Evolutionary conservation across 1,140 invertebrate genomes (phyloP).

Genomic region (Cydia pomonella): DNA sequence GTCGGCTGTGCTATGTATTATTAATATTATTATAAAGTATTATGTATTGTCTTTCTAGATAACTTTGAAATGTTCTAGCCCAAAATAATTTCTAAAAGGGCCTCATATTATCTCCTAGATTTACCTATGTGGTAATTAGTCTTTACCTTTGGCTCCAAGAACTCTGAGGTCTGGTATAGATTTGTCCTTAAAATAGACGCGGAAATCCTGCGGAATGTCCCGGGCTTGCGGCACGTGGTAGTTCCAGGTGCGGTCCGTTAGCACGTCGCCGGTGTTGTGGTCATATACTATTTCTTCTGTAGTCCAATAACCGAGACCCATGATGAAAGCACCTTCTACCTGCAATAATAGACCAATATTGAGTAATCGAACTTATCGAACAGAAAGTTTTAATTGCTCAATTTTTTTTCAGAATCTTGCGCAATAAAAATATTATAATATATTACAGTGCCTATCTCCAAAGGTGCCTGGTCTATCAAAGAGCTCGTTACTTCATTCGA

Average conservation of each 20-base stretch:
- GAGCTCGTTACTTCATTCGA: too few relatives aligned
- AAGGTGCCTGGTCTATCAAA: too few relatives aligned
- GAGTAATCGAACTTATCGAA: not conserved
- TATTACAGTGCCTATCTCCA: too few relatives aligned
- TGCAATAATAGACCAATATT: not conserved
- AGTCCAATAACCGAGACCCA: slow-evolving; percentile 90
- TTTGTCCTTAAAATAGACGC: slow-evolving; percentile 85
- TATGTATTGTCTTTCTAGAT: too few relatives aligned
- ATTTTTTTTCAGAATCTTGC: too few relatives aligned
- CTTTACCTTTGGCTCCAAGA: slow-evolving; percentile 88
- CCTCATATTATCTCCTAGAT: too few relatives aligned
- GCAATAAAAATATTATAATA: too few relatives aligned
- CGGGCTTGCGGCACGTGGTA: slow-evolving; percentile 89
- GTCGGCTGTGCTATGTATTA: too few relatives aligned
- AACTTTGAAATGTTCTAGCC: too few relatives aligned
- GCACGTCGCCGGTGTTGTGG: slow-evolving; percentile 82
- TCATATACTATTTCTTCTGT: slow-evolving; percentile 85
- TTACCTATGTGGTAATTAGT: too few relatives aligned
- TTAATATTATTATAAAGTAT: too few relatives aligned
- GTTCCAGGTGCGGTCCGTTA: slow-evolving; percentile 88
- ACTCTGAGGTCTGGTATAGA: slow-evolving; percentile 85
- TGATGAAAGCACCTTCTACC: slow-evolving; percentile 88
- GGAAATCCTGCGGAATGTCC: slow-evolving; percentile 90
- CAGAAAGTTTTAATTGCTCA: not conserved
- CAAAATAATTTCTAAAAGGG: too few relatives aligned